These are phyloP conservation scores for Saccopteryx leptura DNA, from an alignment of 2,113 vertebrate genomes.

Conservation along the genomic window DNA sequence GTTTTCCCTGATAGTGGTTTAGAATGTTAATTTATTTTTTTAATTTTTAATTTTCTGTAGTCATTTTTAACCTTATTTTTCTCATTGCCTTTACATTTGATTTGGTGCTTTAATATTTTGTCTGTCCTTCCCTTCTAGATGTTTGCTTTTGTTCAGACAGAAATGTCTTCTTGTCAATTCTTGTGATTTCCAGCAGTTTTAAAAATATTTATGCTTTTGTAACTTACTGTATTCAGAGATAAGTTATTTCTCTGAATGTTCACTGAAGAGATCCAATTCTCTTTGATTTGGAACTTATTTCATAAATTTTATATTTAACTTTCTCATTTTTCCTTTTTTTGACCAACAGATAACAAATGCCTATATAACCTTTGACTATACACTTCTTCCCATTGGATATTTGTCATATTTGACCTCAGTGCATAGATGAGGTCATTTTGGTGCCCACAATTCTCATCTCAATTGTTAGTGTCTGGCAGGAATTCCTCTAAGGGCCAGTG, in stretches of 20 bases:
- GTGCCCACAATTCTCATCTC: not conserved
- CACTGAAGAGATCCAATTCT: not conserved
- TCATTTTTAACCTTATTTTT: not conserved
- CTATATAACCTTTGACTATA: not conserved
- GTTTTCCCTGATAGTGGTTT: not conserved
- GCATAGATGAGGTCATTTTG: not conserved
- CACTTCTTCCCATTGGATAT: not conserved
- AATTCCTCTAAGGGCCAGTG: not conserved
- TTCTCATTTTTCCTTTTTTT: not conserved
- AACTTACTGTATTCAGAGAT: not conserved
- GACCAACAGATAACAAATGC: not conserved
- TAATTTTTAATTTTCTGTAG: not conserved
- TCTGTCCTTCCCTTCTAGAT: not conserved
- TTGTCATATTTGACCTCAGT: not conserved
- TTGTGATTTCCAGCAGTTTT: not conserved
- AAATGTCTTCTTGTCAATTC: not conserved
- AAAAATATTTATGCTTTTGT: constrained; percentile 7
- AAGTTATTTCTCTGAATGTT: not conserved
- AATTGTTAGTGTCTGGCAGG: not conserved
- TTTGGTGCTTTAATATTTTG: not conserved
- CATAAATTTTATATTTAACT: not conserved
- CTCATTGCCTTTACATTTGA: not conserved
- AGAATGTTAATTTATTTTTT: constrained; percentile 2
- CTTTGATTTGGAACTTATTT: not conserved
- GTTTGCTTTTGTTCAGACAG: not conserved